phyloP scores from a whole-genome alignment of 2,113 vertebrate species.

The Nansenia antarctica region DNA sequence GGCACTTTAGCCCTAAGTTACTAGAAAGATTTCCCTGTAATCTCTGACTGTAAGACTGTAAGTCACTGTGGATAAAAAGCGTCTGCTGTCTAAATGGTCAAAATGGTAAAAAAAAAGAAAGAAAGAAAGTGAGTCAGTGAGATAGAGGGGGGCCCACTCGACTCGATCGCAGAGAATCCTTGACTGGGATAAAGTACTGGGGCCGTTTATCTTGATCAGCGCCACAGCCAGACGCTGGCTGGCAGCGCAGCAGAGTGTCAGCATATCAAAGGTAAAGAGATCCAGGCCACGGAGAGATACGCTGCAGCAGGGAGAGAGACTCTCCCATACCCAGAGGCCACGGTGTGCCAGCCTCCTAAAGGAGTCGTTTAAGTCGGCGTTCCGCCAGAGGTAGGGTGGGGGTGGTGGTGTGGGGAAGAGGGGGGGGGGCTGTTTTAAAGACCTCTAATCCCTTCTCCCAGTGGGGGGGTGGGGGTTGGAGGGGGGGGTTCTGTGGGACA shows the following conservation, averaged over 20 bases:
- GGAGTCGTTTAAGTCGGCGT: constrained; percentile 45
- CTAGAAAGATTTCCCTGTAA: no score
- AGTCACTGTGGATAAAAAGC: no score
- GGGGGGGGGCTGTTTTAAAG: constrained; percentile 51
- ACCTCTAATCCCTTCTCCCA: constrained; percentile 63
- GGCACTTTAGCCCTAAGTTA: no score
- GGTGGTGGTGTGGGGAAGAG: no score
- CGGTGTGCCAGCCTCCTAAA: constrained; percentile 55
- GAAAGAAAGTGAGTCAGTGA: no score
- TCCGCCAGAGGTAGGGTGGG: constrained; percentile 49
- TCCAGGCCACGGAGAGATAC: neutral
- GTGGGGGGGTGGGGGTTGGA: constrained; percentile 44
- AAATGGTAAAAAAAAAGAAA: no score
- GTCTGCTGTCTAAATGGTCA: no score
- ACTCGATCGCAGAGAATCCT: neutral
- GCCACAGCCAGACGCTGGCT: neutral
- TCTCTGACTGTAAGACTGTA: no score
- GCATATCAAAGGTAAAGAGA: neutral
- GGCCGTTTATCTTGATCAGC: neutral
- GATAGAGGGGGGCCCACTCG: neutral
- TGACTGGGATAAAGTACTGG: neutral
- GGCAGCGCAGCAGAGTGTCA: neutral
- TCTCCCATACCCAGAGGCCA: constrained; percentile 13
- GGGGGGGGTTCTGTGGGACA: constrained; percentile 40
- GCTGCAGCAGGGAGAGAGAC: constrained; percentile 8